phyloP scores from a whole-genome alignment of 2,888 invertebrate species.

The Minunthozetes semirufus region DNA sequence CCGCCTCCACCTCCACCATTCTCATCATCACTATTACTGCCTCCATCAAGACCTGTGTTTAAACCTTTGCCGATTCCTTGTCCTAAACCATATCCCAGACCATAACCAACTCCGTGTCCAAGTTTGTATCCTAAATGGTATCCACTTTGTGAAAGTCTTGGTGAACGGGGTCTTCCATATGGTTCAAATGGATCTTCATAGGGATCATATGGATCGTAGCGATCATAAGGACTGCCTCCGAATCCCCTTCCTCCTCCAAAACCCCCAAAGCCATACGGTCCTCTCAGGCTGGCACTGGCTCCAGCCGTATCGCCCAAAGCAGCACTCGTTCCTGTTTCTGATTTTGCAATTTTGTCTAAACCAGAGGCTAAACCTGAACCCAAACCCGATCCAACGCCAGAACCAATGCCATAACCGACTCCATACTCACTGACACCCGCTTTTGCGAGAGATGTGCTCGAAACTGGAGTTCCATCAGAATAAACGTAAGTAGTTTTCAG shows the following conservation, averaged over 20 bases:
- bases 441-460: neutral
- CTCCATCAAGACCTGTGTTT: constrained; percentile 1
- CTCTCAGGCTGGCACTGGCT: neutral
- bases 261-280: neutral
- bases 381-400: neutral
- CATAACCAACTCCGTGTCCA: neutral
- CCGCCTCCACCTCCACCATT: neutral
- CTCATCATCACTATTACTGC: neutral
- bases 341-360: neutral
- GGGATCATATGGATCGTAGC: neutral
- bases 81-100: neutral
- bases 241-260: neutral
- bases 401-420: neutral
- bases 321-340: neutral
- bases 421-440: neutral
- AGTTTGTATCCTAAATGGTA: neutral
- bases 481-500: neutral
- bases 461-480: neutral
- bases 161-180: neutral
- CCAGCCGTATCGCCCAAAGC: neutral
- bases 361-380: neutral
- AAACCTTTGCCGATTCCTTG: neutral
- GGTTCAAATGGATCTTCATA: neutral
- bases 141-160: neutral
- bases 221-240: neutral